Evolutionary conservation across 92 coral and sea anemone genomes (phyloP), one percentile per base, ranked within the genome.

Genomic region (Epizoanthus illoricatus): DNA sequence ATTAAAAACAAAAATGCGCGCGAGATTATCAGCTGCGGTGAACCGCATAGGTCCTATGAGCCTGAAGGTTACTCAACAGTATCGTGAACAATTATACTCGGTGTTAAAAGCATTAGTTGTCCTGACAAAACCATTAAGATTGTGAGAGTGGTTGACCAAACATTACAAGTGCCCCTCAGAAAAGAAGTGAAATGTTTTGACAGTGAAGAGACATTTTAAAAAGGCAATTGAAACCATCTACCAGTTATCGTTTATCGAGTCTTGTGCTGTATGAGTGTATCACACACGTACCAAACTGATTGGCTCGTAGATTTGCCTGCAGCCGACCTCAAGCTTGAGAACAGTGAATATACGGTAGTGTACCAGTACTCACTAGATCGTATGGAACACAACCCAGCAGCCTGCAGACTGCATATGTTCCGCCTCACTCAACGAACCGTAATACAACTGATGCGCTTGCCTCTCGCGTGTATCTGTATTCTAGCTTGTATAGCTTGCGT

Each of bases 21-120:
- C 18, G 5, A 7, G 12, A 65, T 64, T 0, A 59, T 59, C 15
- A 4, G 28, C 13, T 64, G 16, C 40, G 69, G 18, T 39, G 9
- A 64, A 64, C 2, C 36, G 28, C 21, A 64, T 16, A 7, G 3
- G 40, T 21, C 17, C 11, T 39, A 68, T 11, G 45, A 10, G 9
- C 9, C 10, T 52, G 56, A 52, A 11, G 12, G 56, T 9, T 52
- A 52, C 56, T 52, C 11, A 52, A 9, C 56, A 52, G 21, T 15
- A 68, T 39, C 73, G 47, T 33, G 15, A 66, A 33, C 47, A 65
- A 5, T 28, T 20, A 36, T 4, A 42, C 42, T 33, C 42, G 21
- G 52, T n/a, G 73, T 36, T 68, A 68, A 68, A 68, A 39, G 13
- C 73, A 68, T 68, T 68, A 68, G 42, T 10, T 33, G 52, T 68